Conservation (phyloP, 1,140 invertebrate species). For the Saccostrea glomerata region DNA sequence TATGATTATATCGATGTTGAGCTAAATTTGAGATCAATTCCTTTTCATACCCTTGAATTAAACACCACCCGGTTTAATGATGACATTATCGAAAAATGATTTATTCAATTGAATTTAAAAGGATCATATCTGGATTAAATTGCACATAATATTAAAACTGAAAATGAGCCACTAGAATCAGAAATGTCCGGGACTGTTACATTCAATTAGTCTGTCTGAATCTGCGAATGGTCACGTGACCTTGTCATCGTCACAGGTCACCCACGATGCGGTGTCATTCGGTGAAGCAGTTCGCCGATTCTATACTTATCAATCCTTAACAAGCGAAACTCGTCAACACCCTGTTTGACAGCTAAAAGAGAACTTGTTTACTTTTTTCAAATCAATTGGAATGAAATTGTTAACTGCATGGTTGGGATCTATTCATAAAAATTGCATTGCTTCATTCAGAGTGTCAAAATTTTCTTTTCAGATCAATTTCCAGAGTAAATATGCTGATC, state of each 20-base stretch:
- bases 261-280: slow-evolving; percentile 42
- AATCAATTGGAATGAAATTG: slow-evolving; percentile 43
- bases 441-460: slow-evolving; percentile 29
- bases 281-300: slow-evolving; percentile 36
- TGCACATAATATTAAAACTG: slow-evolving; percentile 22
- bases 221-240: slow-evolving; percentile 12
- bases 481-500: slow-evolving; percentile 27
- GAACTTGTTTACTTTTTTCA: slow-evolving; percentile 45
- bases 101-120: slow-evolving; percentile 18
- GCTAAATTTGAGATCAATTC: neutral
- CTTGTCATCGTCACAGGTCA: slow-evolving; percentile 34
- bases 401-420: slow-evolving; percentile 3
- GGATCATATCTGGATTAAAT: slow-evolving; percentile 5
- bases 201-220: slow-evolving; percentile 28
- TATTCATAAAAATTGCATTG: slow-evolving; percentile 26
- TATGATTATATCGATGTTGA: neutral
- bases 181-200: neutral
- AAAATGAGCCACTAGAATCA: slow-evolving; percentile 16
- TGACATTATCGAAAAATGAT: neutral
- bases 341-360: slow-evolving; percentile 40
- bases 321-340: slow-evolving; percentile 7
- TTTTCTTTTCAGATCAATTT: slow-evolving; percentile 38
- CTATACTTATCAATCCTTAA: slow-evolving; percentile 30
- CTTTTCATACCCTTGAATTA: neutral
- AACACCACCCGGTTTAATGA: neutral